Evolutionary conservation across 92 coral and sea anemone species (phyloP), one percentile per base, ranked within the genome.

Genomic region (Diadumene lineata): DNA sequence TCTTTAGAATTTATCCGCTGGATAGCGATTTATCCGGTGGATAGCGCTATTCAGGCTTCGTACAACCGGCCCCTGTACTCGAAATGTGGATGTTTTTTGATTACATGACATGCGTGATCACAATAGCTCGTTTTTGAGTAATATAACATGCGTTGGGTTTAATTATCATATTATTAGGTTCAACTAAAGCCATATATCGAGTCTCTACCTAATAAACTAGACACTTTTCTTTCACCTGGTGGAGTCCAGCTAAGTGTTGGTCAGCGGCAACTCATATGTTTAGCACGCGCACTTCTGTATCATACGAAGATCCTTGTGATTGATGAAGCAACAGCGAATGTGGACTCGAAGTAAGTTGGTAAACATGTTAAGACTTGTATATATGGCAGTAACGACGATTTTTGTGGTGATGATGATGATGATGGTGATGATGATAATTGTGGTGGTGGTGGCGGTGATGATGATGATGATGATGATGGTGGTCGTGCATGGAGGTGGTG

Each of bases 251-350:
- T 90, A 34, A 90, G 96, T 48, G 91, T 90, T 48, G 96, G 96
- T 66, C 96, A 90, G 92, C 91, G 96, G 76, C 96, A 90, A 62
- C 84, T 90, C 26, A 81, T 90, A 19, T 90, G 96, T 69, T 64
- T 90, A 60, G 92, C 96, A 76, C 91, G 96, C 68, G 96, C 96
- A 32, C 86, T 90, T 60, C 80, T 90, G 11, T 79, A 77, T 55
- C 92, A 83, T 86, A 90, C 73, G 57, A 87, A 87, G 31, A 71
- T 90, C 21, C 78, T 90, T 50, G 96, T 86, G 31, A 90, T 90
- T 50, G 96, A 90, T 56, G 96, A 90, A 81, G 96, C 96, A 57
- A 90, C 96, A 7, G 96, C 96, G 1, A 90, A 90, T 66, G 96
- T 90, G 34, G 96, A 90, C 64, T 82, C 91, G 43, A 86, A 79